These are phyloP conservation scores for Lottia gigantea DNA, from an alignment of 2,888 invertebrate species.

Conservation along the genomic window DNA sequence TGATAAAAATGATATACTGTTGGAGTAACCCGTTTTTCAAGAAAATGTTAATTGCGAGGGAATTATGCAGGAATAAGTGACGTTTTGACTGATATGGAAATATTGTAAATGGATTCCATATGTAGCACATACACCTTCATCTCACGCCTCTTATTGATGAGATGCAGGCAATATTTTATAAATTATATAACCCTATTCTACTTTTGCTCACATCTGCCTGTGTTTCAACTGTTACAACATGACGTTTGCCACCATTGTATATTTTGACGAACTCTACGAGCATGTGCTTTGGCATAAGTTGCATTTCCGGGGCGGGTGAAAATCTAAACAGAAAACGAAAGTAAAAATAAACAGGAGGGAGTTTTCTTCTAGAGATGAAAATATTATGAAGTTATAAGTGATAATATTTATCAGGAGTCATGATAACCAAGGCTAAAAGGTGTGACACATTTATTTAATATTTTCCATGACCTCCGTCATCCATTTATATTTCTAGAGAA, in stretches of 20 bases:
- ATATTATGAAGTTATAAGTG: conserved; percentile 3
- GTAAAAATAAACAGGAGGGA: conserved; percentile 9
- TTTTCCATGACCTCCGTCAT: not conserved
- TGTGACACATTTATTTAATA: not conserved
- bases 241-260: conserved; percentile 4
- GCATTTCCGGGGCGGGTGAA: conserved; percentile 10
- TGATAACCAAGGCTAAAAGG: conserved; percentile 1
- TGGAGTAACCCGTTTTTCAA: no score
- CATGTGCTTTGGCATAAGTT: conserved; percentile 6
- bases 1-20: no score
- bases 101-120: conserved; percentile 5
- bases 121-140: not conserved
- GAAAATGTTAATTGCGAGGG: no score
- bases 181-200: conserved; percentile 8
- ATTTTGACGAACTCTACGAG: not conserved
- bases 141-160: conserved; percentile 5
- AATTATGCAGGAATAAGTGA: no score
- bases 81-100: no score
- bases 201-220: not conserved
- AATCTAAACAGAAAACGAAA: conserved; percentile 6
- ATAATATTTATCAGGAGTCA: conserved; percentile 6
- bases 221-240: not conserved
- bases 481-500: no score
- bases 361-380: not conserved
- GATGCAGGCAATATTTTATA: conserved; percentile 8